A percentile compares a stretch with the other conserved stretches of the same genome.
Conservation (phyloP, 2,888 invertebrate genomes). For the Nudaria mundana region DNA sequence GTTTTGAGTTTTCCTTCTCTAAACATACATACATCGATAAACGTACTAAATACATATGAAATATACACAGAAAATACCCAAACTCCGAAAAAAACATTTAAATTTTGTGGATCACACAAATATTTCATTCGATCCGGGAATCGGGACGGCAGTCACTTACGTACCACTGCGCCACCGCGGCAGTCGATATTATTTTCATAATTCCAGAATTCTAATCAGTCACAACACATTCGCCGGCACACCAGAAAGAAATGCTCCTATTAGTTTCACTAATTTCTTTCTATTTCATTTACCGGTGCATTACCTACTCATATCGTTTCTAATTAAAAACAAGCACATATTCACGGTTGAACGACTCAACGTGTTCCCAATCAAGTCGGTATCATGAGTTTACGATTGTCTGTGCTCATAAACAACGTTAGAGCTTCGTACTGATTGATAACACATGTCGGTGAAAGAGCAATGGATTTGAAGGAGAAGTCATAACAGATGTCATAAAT, state of each 20-base stretch:
- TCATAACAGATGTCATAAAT: slow-evolving; percentile 24
- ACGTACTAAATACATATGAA: too few species aligned
- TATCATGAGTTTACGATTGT: slow-evolving; percentile 69
- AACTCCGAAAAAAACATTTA: too few species aligned
- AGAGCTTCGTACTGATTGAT: slow-evolving; percentile 61
- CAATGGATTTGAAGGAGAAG: slow-evolving; percentile 31
- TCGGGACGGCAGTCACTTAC: too few species aligned
- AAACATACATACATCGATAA: too few species aligned
- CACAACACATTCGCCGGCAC: too few species aligned
- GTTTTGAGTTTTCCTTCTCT: too few species aligned
- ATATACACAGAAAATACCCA: too few species aligned
- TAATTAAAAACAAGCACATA: slow-evolving; percentile 69
- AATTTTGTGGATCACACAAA: too few species aligned
- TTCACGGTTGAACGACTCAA: slow-evolving; percentile 56
- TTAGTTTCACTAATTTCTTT: slow-evolving; percentile 33
- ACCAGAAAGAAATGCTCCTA: slow-evolving; percentile 10
- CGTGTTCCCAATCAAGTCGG: slow-evolving; percentile 72
- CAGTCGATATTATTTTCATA: too few species aligned
- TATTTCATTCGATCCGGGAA: too few species aligned
- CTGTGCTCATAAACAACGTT: slow-evolving; percentile 68
- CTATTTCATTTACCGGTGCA: slow-evolving; percentile 49
- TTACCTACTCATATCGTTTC: slow-evolving; percentile 61
- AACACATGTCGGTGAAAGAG: slow-evolving; percentile 59
- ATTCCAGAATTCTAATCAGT: too few species aligned
- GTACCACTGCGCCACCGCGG: too few species aligned